Evolutionary conservation across 2,797 vertebrate species (phyloP).

Genomic region (Rhabdophis nuchalis): DNA sequence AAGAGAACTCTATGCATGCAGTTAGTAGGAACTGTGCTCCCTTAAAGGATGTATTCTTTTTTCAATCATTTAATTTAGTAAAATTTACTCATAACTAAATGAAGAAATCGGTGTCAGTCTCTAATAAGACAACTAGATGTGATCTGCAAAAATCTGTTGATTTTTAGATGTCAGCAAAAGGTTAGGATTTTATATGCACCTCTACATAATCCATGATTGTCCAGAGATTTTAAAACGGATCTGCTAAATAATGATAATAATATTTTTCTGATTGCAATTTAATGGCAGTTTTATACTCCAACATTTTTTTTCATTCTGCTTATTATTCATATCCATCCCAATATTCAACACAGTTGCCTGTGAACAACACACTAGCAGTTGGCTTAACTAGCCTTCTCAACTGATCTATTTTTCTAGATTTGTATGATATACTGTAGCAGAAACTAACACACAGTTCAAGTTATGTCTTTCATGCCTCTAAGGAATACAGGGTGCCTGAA

Average conservation of each 20-base stretch:
- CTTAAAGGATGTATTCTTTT: not conserved
- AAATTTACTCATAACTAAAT: not conserved
- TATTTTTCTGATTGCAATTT: too few relatives aligned
- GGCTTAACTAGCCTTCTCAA: not conserved
- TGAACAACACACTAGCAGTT: not conserved
- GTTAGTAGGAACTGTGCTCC: not conserved
- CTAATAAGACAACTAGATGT: not conserved
- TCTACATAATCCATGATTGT: not conserved
- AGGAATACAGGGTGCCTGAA: not conserved
- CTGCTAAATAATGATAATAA: too few relatives aligned
- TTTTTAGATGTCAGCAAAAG: not conserved
- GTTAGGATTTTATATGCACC: not conserved
- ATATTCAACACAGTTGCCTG: not conserved
- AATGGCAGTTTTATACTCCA: not conserved
- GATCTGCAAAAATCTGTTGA: not conserved
- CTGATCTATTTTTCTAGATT: not conserved
- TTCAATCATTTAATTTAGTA: not conserved
- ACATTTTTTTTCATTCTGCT: not conserved
- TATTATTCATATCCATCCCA: not conserved
- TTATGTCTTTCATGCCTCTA: not conserved
- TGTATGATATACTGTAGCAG: not conserved
- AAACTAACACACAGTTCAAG: not conserved
- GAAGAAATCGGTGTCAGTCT: not conserved
- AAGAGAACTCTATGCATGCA: not conserved
- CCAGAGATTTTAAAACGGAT: not conserved